Evolutionary conservation across 2,888 invertebrate species (phyloP), one percentile per base, ranked within the genome.

Genomic region (Bedellia somnulentella): DNA sequence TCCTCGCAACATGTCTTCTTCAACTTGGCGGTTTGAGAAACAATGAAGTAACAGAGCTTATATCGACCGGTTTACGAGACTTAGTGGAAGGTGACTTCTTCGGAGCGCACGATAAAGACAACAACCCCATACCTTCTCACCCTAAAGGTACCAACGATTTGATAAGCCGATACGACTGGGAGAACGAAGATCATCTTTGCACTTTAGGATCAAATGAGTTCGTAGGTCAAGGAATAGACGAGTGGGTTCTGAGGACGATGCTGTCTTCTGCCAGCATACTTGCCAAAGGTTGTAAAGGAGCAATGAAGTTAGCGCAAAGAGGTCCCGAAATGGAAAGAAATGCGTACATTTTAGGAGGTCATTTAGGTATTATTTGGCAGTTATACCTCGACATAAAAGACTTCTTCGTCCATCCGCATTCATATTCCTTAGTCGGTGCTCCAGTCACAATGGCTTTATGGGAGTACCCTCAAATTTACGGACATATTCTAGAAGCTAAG

Each of bases 351-450:
- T 52, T 73, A 3, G 73, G 73, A 2, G 70, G 68, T 0, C 73
- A 71, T 34, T 44, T 73, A 24, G 70, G 67, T 0, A 37, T 71
- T 9, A 43, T 70, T n/a, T 73, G 73, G 71, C 73, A 73, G 39
- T 43, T 73, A 0, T 61, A 73, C 34, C 40, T 73, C 3, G 73
- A 73, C 30, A 52, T 68, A 0, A 71, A 67, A 43, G 73, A 73
- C 41, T 73, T 73, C 35, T 73, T 59, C 29, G 61, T 57, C 0
- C 68, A 73, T 23, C 71, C 70, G 0, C 51, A 64, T 39, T 62
- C 66, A 0, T 73, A 59, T 38, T 71, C 73, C 0, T 42, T 67
- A 11, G 67, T 70, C 1, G 61, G 70, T 0, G 64, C 70, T 0
- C 73, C 73, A 3, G 59, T 63, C 0, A 58, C 52, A 0, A 36